These are phyloP conservation scores for Petaurus breviceps DNA, from an alignment of 2,113 vertebrate genomes.

Conservation along the genomic window DNA sequence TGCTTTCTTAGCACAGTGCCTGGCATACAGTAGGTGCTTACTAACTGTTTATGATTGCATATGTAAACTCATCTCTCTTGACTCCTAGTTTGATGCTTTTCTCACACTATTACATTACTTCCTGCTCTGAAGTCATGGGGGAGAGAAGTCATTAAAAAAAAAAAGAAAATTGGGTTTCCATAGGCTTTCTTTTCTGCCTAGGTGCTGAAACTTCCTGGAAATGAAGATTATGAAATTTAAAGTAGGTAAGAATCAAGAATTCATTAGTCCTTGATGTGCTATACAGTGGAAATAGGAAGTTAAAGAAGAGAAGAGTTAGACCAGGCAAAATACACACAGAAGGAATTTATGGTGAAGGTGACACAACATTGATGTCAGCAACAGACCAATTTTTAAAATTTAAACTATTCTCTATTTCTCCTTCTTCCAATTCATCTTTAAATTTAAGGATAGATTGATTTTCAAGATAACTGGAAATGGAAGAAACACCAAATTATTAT, in stretches of 20 bases:
- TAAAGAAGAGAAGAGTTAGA: background rate
- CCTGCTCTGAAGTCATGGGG: conserved; percentile 50
- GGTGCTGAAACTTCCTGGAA: conserved; percentile 27
- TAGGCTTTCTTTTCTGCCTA: conserved; percentile 61
- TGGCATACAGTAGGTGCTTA: background rate
- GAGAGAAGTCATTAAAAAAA: conserved; percentile 48
- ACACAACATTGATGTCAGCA: background rate
- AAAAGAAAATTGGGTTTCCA: conserved; percentile 27
- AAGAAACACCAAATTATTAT: background rate
- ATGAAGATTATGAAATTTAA: conserved; percentile 22
- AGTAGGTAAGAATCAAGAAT: conserved; percentile 5
- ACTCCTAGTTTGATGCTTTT: background rate
- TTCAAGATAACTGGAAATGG: background rate
- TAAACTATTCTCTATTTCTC: background rate
- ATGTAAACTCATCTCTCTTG: background rate
- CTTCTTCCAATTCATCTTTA: background rate
- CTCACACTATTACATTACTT: background rate
- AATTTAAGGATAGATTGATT: background rate
- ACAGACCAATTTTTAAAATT: background rate
- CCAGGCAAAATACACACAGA: background rate
- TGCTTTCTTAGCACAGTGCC: background rate
- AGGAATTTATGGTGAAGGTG: background rate
- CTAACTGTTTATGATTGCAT: background rate
- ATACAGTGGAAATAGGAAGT: background rate
- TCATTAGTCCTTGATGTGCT: background rate